Conservation (phyloP, 1,140 invertebrate species). For the Nautilus pompilius region DNA sequence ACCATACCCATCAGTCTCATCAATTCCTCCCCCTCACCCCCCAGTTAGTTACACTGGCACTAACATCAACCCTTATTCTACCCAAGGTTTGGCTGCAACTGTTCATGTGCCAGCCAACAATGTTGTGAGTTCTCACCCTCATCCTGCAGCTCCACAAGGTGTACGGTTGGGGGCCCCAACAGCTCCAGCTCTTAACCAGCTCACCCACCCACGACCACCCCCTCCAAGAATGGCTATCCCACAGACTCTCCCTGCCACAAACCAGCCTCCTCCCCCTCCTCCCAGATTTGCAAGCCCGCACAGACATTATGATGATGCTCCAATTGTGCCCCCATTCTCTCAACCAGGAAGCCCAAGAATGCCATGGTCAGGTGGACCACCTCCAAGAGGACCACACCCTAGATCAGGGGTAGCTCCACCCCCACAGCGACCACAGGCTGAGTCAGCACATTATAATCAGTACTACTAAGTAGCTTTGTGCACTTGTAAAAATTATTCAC, state of each 20-base stretch:
- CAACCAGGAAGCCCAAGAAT: slow-evolving; percentile 21
- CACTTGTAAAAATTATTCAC: too few species aligned
- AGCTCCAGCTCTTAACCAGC: slow-evolving; percentile 6
- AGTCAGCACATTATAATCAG: slow-evolving; percentile 20
- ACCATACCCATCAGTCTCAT: neutral
- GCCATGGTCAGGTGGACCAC: slow-evolving; percentile 28
- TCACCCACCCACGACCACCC: slow-evolving; percentile 5
- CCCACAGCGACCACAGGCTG: slow-evolving; percentile 25
- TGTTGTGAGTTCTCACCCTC: too few species aligned
- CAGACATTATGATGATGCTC: slow-evolving; percentile 21
- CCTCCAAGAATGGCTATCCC: slow-evolving; percentile 9
- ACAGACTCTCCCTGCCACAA: slow-evolving; percentile 8
- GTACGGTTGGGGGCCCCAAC: too few species aligned
- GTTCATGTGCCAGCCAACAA: neutral
- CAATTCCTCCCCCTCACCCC: neutral
- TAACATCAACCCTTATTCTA: neutral
- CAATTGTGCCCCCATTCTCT: neutral
- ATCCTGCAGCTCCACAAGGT: too few species aligned
- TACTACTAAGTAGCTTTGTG: slow-evolving; percentile 31
- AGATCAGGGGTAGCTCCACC: neutral
- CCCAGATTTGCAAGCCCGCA: slow-evolving; percentile 21
- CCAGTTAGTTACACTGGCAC: neutral
- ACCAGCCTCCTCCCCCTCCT: slow-evolving; percentile 9
- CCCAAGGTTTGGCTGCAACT: neutral
- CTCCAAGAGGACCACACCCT: slow-evolving; percentile 19